Conservation (phyloP, 2,888 invertebrate genomes). For the Spilarctia lutea region DNA sequence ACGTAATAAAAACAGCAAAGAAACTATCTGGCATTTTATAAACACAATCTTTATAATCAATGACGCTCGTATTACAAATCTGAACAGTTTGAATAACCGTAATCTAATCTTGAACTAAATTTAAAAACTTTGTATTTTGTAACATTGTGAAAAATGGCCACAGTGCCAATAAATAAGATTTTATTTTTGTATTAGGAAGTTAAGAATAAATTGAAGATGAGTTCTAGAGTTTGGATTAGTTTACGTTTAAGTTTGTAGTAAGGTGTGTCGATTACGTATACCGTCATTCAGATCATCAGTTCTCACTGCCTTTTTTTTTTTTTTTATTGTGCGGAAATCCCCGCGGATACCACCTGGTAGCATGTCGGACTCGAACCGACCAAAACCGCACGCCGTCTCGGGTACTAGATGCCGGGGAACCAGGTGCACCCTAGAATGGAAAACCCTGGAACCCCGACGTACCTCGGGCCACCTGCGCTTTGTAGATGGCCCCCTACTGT, state of each 20-base stretch:
- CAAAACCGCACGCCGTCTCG: too few relatives aligned
- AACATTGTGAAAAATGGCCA: neutral
- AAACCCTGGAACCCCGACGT: too few relatives aligned
- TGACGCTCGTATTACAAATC: neutral
- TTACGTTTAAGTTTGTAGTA: too few relatives aligned
- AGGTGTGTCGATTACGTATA: neutral
- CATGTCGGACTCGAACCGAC: too few relatives aligned
- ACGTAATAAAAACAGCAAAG: neutral
- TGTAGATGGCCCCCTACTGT: too few relatives aligned
- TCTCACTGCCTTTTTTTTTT: too few relatives aligned
- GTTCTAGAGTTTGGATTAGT: neutral
- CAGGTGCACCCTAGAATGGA: too few relatives aligned
- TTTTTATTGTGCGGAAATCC: neutral
- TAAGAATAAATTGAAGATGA: neutral
- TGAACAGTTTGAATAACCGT: neutral
- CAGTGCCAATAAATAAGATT: neutral
- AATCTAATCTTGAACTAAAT: neutral
- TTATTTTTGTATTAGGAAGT: neutral
- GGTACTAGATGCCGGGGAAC: too few relatives aligned
- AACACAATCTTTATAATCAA: neutral
- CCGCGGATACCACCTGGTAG: too few relatives aligned
- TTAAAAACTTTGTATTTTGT: neutral
- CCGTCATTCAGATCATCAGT: neutral
- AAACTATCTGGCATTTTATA: neutral
- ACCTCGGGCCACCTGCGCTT: too few relatives aligned